Percentiles rank a stretch among this genome's conserved stretches.
These are phyloP conservation scores for Eupithecia abbreviata DNA, from an alignment of 2,888 invertebrate species.

Conservation along the genomic window DNA sequence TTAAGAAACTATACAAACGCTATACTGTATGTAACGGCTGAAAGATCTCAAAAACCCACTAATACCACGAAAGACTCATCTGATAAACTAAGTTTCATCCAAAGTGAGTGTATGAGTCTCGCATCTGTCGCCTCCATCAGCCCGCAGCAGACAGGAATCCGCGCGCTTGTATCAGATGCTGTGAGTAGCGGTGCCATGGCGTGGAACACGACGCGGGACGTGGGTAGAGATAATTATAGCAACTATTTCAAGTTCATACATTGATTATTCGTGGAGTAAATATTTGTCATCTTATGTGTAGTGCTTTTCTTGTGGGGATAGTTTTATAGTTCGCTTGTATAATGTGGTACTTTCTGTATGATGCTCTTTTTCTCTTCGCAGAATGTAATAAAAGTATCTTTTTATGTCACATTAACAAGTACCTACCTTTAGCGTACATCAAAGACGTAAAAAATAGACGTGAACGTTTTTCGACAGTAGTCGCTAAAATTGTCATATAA, in stretches of 20 bases:
- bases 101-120: background rate
- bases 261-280: constrained; percentile 49
- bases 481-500: background rate
- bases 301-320: background rate
- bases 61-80: background rate
- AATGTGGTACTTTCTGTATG: background rate
- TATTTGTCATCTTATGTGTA: constrained; percentile 19
- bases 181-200: constrained; percentile 40
- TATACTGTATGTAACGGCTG: background rate
- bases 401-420: background rate
- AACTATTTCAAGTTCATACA: constrained; percentile 71
- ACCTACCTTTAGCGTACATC: background rate
- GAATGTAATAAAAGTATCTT: background rate
- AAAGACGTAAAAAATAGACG: background rate
- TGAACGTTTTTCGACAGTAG: background rate
- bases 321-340: background rate
- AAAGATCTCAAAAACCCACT: background rate
- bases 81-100: constrained; percentile 5
- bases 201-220: constrained; percentile 43
- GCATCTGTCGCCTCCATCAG: constrained; percentile 18
- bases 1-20: background rate
- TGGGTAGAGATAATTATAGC: constrained; percentile 61
- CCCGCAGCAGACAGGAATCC: constrained; percentile 23
- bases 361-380: background rate
- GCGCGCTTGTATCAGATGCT: constrained; percentile 17